These are phyloP conservation scores for Sarcophaga bullata DNA, from an alignment of 1,140 invertebrate species.

Conservation along the genomic window DNA sequence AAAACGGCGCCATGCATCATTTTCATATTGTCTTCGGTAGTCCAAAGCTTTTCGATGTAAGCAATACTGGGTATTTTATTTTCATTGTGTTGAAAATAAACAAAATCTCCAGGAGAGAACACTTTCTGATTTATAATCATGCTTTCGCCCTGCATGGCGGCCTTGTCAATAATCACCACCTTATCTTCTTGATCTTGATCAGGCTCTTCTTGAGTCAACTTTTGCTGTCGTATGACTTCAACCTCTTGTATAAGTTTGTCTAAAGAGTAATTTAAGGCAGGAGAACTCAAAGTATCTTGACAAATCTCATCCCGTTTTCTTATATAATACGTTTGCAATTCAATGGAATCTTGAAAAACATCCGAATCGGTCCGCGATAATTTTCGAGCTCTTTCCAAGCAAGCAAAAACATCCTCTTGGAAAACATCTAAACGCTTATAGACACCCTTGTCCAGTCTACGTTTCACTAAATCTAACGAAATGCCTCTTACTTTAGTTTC, in stretches of 20 bases:
- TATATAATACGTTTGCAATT: conserved; percentile 93
- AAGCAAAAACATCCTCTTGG: conserved; percentile 96
- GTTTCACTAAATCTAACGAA: conserved; percentile 86
- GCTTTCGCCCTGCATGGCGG: conserved; percentile 57
- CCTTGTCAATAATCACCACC: conserved; percentile 52
- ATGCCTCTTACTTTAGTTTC: conserved; percentile 78
- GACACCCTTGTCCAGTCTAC: conserved; percentile 84
- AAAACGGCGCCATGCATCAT: conserved; percentile 89
- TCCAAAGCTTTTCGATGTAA: conserved; percentile 88
- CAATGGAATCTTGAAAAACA: conserved; percentile 94
- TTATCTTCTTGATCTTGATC: conserved; percentile 71
- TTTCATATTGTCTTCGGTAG: conserved; percentile 82
- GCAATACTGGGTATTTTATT: conserved; percentile 80
- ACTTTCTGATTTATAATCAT: conserved; percentile 65
- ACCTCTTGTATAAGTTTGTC: conserved; percentile 78
- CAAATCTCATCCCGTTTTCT: conserved; percentile 80
- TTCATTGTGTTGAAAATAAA: conserved; percentile 61
- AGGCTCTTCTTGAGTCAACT: conserved; percentile 83
- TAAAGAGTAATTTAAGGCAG: conserved; percentile 84
- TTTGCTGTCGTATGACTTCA: conserved; percentile 80
- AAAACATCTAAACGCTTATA: conserved; percentile 94
- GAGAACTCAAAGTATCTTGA: conserved; percentile 83
- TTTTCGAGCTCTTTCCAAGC: conserved; percentile 88
- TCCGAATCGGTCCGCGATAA: conserved; percentile 91
- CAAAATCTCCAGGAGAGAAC: conserved; percentile 62